These are phyloP conservation scores for Mnemiopsis leidyi DNA, from an alignment of 37 sponge, comb jelly and placozoan genomes.

Conservation along the genomic window DNA sequence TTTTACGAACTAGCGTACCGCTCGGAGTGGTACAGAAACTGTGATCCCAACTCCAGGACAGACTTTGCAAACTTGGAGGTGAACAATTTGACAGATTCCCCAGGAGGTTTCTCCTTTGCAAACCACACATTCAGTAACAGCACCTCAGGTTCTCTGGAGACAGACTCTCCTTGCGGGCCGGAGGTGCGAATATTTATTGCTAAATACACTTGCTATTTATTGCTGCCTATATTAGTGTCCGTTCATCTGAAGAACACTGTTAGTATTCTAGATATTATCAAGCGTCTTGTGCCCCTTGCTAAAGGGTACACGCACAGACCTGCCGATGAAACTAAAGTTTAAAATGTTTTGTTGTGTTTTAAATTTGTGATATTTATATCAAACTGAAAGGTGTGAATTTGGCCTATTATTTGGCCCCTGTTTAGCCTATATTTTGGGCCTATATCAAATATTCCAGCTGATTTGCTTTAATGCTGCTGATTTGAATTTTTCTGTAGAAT, in stretches of 20 bases:
- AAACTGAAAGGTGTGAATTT: neutral
- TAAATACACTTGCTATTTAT: constrained; percentile 17
- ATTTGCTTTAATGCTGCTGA: too few relatives aligned
- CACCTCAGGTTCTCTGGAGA: neutral
- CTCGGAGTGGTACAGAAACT: neutral
- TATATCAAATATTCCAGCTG: too few relatives aligned
- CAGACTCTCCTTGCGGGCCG: neutral
- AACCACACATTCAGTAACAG: neutral
- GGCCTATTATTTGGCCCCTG: too few relatives aligned
- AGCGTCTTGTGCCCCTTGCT: neutral
- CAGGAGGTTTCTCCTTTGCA: too few relatives aligned
- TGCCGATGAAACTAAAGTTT: constrained; percentile 39
- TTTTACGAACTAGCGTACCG: constrained; percentile 49
- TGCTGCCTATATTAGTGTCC: neutral
- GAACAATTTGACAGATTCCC: neutral
- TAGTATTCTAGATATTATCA: neutral
- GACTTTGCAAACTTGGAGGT: neutral
- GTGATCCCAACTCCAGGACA: neutral
- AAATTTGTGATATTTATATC: neutral
- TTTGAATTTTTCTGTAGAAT: too few relatives aligned
- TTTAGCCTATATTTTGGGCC: too few relatives aligned
- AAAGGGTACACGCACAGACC: neutral
- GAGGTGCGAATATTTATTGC: neutral
- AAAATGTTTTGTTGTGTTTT: neutral
- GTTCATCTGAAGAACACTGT: neutral